Percentiles rank a stretch among this genome's conserved stretches.
Evolutionary conservation across 2,888 invertebrate genomes (phyloP).

Genomic region (Erebia palarica): DNA sequence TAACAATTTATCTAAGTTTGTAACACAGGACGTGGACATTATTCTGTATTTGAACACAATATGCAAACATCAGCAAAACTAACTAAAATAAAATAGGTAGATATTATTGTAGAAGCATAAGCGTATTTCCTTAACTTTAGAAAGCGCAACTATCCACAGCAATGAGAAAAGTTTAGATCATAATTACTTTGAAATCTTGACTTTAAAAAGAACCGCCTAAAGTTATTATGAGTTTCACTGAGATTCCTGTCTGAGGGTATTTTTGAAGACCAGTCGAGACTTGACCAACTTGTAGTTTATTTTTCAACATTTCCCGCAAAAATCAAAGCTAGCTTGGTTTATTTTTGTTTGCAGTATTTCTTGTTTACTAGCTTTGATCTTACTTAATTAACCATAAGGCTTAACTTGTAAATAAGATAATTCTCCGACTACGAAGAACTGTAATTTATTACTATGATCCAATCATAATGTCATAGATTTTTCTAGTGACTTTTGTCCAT

Average conservation of each 20-base stretch:
- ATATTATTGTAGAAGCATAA: background rate
- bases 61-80: too few relatives aligned
- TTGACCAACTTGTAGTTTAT: conserved; percentile 55
- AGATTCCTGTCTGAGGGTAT: conserved; percentile 44
- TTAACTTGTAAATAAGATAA: background rate
- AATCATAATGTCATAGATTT: background rate
- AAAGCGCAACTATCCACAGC: conserved; percentile 29
- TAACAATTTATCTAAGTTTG: too few relatives aligned
- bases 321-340: conserved; percentile 51
- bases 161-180: conserved; percentile 37
- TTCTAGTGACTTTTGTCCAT: background rate
- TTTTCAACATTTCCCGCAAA: conserved; percentile 57
- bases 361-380: conserved; percentile 42
- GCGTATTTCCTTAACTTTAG: conserved; percentile 11
- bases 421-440: background rate
- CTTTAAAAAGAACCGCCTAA: conserved; percentile 35
- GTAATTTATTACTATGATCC: too few relatives aligned
- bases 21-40: too few relatives aligned
- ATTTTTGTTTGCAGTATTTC: conserved; percentile 54
- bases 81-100: too few relatives aligned
- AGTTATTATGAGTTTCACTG: conserved; percentile 36
- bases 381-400: background rate
- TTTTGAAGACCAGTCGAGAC: conserved; percentile 59
- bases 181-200: conserved; percentile 39
- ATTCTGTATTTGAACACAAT: too few relatives aligned